phyloP scores from a whole-genome alignment of 1,140 invertebrate genomes.

The Drosophila cardini region DNA sequence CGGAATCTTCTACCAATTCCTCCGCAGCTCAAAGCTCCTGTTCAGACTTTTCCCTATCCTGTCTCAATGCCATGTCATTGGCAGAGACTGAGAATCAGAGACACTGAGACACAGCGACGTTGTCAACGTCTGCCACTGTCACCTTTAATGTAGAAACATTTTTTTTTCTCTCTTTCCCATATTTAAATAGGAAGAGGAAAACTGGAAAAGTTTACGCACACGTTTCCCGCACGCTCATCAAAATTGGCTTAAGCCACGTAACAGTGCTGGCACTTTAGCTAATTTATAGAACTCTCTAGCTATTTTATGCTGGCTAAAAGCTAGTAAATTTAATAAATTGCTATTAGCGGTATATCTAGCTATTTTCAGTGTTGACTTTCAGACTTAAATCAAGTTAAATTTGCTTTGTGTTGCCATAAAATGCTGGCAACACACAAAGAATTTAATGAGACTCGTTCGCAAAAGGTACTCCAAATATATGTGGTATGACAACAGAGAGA shows the following conservation, averaged over 20 bases:
- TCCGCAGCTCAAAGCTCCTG: neutral
- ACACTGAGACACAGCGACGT: constrained; percentile 23
- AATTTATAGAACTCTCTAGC: no score
- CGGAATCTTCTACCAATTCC: no score
- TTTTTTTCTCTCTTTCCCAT: constrained; percentile 18
- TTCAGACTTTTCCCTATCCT: neutral
- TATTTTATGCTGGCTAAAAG: no score
- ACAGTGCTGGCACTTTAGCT: no score
- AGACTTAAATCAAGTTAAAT: no score
- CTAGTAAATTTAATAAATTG: no score
- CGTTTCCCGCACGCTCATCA: constrained; percentile 58
- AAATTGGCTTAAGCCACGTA: constrained; percentile 69
- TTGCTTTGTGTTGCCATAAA: no score
- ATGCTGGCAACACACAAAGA: constrained; percentile 32
- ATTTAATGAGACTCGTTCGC: constrained; percentile 55
- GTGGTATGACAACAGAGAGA: constrained; percentile 11
- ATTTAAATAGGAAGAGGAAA: neutral
- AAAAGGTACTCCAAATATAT: constrained; percentile 6
- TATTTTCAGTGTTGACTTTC: no score
- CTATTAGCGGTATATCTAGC: no score
- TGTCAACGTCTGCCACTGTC: constrained; percentile 72
- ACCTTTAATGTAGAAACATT: constrained; percentile 82
- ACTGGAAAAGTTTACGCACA: neutral
- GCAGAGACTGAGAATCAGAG: neutral
- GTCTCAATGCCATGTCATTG: constrained; percentile 42